Conservation (phyloP, 2,113 vertebrate species). For the Phodopus roborovskii region DNA sequence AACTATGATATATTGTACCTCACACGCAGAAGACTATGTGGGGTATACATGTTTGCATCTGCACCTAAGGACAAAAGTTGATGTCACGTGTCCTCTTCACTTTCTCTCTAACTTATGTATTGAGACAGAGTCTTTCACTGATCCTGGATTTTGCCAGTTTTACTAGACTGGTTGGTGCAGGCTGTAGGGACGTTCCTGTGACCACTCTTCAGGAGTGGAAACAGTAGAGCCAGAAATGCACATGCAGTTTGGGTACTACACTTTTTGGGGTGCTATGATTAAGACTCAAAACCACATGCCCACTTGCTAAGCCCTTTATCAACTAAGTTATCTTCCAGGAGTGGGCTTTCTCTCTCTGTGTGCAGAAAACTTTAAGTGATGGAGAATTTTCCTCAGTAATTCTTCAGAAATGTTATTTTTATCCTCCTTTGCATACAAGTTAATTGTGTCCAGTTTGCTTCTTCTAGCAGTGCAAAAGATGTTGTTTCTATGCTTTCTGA, state of each 20-base stretch:
- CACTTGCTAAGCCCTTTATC: not conserved
- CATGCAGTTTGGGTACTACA: too few relatives aligned
- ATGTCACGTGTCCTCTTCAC: not conserved
- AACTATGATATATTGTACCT: not conserved
- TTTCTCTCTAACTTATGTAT: not conserved
- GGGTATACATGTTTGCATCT: too few relatives aligned
- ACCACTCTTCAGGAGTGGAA: not conserved
- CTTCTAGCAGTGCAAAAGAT: not conserved
- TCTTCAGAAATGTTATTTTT: slow-evolving; percentile 47
- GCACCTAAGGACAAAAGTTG: not conserved
- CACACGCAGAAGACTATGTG: not conserved
- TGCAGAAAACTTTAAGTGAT: slow-evolving; percentile 30
- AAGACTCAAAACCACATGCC: not conserved
- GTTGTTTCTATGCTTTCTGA: slow-evolving; percentile 62
- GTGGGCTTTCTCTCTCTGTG: rapidly evolving
- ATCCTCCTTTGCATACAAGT: slow-evolving; percentile 4
- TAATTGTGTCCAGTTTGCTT: not conserved
- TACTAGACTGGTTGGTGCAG: not conserved
- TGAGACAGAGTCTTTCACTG: not conserved
- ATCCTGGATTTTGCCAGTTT: not conserved
- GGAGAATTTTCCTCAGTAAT: slow-evolving; percentile 61
- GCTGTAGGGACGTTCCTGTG: not conserved
- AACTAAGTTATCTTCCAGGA: not conserved
- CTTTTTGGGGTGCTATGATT: not conserved
- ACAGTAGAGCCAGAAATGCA: not conserved